phyloP scores from a whole-genome alignment of 2,113 vertebrate genomes.

The Zosterops japonicus region DNA sequence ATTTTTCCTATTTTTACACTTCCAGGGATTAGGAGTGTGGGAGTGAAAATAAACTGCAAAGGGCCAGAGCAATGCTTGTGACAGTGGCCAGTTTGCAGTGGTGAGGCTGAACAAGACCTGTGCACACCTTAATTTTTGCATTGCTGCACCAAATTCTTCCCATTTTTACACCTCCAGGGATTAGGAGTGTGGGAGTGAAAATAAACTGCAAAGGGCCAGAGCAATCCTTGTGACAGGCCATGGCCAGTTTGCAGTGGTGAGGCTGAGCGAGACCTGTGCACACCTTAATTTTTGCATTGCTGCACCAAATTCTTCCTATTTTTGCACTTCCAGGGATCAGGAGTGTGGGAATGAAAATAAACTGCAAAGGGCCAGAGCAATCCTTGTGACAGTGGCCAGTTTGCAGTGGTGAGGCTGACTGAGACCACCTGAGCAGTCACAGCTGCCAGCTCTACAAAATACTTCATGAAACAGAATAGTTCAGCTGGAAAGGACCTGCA shows the following conservation, averaged over 20 bases:
- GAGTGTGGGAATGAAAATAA: neutral
- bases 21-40: neutral
- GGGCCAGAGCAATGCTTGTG: neutral
- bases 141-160: neutral
- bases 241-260: too few relatives aligned
- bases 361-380: neutral
- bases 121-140: neutral
- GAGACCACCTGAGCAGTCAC: neutral
- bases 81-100: too few relatives aligned
- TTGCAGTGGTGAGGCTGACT: neutral
- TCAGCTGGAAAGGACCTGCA: neutral
- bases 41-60: neutral
- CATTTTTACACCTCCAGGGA: neutral
- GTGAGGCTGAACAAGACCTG: too few relatives aligned
- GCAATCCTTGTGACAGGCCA: neutral
- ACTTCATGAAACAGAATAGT: neutral
- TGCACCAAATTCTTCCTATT: neutral
- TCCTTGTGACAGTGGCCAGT: too few relatives aligned
- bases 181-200: neutral
- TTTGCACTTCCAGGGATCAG: neutral
- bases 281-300: neutral
- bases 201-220: neutral
- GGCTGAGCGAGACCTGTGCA: accelerated
- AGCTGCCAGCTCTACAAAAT: neutral
- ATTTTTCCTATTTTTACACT: neutral